These are phyloP conservation scores for Phylloscopus trochiloides DNA, from an alignment of 2,113 vertebrate genomes.

Conservation along the genomic window DNA sequence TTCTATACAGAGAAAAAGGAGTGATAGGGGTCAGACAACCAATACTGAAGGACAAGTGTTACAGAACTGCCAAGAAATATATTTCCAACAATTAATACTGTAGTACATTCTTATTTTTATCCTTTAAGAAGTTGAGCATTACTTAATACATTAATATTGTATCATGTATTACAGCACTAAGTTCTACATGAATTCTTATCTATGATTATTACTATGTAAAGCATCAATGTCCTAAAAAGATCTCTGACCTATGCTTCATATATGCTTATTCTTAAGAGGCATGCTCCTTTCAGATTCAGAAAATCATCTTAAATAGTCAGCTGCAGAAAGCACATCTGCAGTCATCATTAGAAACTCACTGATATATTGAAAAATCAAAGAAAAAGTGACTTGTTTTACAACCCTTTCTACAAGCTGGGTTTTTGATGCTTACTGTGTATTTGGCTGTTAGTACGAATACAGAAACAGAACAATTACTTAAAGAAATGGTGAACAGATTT, in stretches of 20 bases:
- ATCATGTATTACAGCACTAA: not conserved
- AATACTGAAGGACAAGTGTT: not conserved
- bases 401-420: not conserved
- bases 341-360: not conserved
- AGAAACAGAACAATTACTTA: not conserved
- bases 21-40: not conserved
- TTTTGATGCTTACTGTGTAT: not conserved
- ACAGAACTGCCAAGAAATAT: not conserved
- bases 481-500: not conserved
- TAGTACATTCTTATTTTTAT: not conserved
- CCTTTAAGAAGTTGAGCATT: not conserved
- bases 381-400: not conserved
- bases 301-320: not conserved
- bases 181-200: not conserved
- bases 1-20: not conserved
- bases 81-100: not conserved
- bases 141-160: not conserved
- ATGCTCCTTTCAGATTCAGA: not conserved
- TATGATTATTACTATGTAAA: not conserved
- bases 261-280: not conserved
- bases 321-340: not conserved
- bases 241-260: not conserved
- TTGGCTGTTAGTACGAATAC: not conserved
- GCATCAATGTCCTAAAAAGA: not conserved
- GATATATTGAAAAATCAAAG: not conserved